Percentiles rank a stretch among this genome's conserved stretches.
These are phyloP conservation scores for Eurypyga helias DNA, from an alignment of 2,113 vertebrate species.

Conservation along the genomic window DNA sequence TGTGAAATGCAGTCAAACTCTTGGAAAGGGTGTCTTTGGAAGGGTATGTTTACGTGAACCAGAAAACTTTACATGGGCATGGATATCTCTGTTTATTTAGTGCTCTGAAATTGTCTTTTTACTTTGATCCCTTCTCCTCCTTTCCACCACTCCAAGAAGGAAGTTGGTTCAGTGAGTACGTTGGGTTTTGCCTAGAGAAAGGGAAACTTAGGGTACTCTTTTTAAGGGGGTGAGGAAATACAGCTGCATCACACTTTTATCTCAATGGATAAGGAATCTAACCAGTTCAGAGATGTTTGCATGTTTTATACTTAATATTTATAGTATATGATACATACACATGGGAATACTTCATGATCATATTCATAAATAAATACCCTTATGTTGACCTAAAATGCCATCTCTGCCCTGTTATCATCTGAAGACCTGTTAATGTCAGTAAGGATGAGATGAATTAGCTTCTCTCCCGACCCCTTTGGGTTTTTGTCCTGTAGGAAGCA, in stretches of 20 bases:
- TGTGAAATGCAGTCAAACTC: neutral
- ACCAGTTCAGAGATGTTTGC: neutral
- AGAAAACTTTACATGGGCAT: neutral
- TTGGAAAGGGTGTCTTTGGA: neutral
- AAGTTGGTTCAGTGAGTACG: neutral
- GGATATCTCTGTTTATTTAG: neutral
- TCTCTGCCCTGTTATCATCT: neutral
- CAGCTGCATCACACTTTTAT: neutral
- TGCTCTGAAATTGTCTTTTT: neutral
- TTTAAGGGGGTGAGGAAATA: neutral
- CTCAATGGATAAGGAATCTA: neutral
- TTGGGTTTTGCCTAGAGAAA: neutral
- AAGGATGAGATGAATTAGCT: neutral
- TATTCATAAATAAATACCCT: neutral
- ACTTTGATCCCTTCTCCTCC: neutral
- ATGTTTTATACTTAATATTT: neutral
- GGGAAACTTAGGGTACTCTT: neutral
- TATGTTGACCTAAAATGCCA: neutral
- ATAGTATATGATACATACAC: neutral
- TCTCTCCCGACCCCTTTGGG: neutral
- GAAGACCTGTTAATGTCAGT: neutral
- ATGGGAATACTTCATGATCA: neutral
- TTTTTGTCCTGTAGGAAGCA: neutral
- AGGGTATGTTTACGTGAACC: neutral
- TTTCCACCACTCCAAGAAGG: neutral